Base-by-base conservation (phyloP, 2,113 vertebrate species). In the Oryzias woworae region DNA sequence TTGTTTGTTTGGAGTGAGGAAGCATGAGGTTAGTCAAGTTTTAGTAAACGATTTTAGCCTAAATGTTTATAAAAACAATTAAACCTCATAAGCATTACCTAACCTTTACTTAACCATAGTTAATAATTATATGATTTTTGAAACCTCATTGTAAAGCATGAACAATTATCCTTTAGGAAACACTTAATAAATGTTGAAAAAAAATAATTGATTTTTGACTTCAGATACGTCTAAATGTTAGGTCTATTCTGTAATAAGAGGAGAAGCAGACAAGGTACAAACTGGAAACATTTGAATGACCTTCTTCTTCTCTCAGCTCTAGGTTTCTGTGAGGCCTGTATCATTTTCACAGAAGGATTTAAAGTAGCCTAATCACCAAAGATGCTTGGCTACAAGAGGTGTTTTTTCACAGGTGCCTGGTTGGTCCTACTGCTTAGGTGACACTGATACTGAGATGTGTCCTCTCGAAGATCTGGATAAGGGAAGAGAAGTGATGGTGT, bases 311-410 rank as follows among this genome's bases (percentile, higher is more conserved):
- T 36, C 31, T 58, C 57, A 75, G 75, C 69, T 61, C 76, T 67
- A 56, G 59, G 53, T 59, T 74, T 79, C 73, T 81, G 66, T 47
- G 22, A 74, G 71, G 59, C 67, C 53, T 26, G 16, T 42, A 15
- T 67, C 55, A 77, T 54, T 77, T 53, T 62, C 73, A 59, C 58
- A 55, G 57, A 64, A 75, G 71, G 72, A 83, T 83, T 82, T 82
- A 59, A 78, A 88, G 75, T 85, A 48, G 47, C n/a, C 47, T 20
- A 82, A 85, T 86, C 84, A 80, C 79, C 78, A 81, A 77, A 81
- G 80, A 78, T 83, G 69, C 78, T 73, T 62, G 50, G 81, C 78
- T 80, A 76, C 81, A 57, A 69, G 77, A 87, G 80, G 72, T 75
- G 64, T 85, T 86, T 83, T 77, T 68, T 77, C 62, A 53, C 63